phyloP scores from a whole-genome alignment of 2,797 vertebrate species.

The Gallinago nigripennis region DNA sequence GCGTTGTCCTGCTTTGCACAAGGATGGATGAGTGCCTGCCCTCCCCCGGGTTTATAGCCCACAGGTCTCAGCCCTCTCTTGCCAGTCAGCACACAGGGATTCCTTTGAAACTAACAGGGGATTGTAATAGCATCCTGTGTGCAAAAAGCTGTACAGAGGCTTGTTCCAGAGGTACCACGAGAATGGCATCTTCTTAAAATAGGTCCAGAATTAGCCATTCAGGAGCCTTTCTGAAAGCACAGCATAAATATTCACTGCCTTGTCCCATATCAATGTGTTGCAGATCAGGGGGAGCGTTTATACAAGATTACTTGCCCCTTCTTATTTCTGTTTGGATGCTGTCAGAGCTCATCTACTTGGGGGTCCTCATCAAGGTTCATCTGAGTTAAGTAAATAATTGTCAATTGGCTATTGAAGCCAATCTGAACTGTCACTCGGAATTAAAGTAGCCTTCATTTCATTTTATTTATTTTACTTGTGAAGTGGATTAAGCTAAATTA shows the following conservation, averaged over 20 bases:
- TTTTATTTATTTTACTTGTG: conserved; percentile 32
- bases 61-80: background rate
- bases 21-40: background rate
- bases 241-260: background rate
- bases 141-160: no score
- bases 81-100: fast-evolving
- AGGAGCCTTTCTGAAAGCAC: background rate
- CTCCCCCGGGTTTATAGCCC: background rate
- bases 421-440: background rate
- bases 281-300: fast-evolving
- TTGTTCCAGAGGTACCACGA: fast-evolving
- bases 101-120: background rate
- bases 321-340: background rate
- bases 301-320: background rate
- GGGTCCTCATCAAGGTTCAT: background rate
- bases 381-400: background rate
- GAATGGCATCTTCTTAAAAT: background rate
- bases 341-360: background rate
- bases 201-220: fast-evolving
- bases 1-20: fast-evolving
- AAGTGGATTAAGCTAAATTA: conserved; percentile 25
- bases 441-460: background rate
- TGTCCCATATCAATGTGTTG: fast-evolving
- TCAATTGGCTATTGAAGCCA: background rate
- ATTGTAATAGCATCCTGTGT: background rate